Conservation (phyloP, 2,113 vertebrate genomes). For the Anser cygnoides region DNA sequence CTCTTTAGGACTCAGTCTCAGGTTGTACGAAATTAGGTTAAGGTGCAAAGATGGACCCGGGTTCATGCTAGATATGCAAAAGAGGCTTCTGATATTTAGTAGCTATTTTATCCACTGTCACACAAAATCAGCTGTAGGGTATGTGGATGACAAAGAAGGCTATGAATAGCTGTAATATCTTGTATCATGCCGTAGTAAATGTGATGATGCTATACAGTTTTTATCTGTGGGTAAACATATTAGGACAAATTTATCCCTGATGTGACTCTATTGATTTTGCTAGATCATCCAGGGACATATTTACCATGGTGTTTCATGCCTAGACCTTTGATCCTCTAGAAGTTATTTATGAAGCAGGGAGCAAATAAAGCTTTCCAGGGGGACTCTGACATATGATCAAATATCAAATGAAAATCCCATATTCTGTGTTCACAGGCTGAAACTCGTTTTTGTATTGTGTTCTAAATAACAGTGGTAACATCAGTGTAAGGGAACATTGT, state of each 20-base stretch:
- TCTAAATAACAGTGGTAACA: not conserved
- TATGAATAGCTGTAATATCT: conserved; percentile 22
- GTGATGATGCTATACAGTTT: not conserved
- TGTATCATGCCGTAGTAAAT: not conserved
- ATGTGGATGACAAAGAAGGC: not conserved
- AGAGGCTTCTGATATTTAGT: not conserved
- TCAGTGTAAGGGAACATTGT: not conserved
- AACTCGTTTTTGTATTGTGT: not conserved
- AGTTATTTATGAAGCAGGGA: not conserved
- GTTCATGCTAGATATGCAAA: not conserved
- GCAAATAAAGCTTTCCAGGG: conserved; percentile 8
- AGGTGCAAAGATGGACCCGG: not conserved
- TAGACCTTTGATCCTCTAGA: not conserved
- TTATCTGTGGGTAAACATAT: not conserved
- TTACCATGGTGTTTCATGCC: not conserved
- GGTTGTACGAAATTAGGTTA: not conserved
- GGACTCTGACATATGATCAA: not conserved
- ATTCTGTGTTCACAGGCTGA: not conserved
- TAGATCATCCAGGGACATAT: not conserved
- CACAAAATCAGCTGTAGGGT: not conserved
- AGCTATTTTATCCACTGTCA: not conserved
- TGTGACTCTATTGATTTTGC: conserved; percentile 12
- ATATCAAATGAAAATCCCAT: not conserved
- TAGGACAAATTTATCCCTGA: conserved; percentile 22
- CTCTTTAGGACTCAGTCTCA: not conserved